Percentiles rank a stretch among this genome's conserved stretches.
These are phyloP conservation scores for Acanthornis magna DNA, from an alignment of 2,797 vertebrate genomes.

Conservation along the genomic window DNA sequence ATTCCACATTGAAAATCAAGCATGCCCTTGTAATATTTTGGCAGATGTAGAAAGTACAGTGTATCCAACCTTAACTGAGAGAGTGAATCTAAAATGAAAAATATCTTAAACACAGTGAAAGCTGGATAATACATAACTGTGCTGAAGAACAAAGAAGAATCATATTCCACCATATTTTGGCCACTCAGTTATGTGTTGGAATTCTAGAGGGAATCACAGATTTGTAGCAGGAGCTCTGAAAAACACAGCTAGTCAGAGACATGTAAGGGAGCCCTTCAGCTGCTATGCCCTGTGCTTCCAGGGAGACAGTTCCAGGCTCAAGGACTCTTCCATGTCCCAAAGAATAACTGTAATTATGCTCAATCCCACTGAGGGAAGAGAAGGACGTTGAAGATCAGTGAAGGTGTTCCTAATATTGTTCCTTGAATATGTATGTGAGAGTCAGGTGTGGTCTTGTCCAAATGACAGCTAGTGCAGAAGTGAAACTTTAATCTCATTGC, in stretches of 20 bases:
- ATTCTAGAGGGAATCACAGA: not conserved
- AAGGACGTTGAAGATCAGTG: not conserved
- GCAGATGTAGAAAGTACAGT: not conserved
- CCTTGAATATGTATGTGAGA: not conserved
- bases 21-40: not conserved
- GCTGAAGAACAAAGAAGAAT: not conserved
- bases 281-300: not conserved
- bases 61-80: not conserved
- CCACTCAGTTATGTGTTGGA: not conserved
- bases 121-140: not conserved
- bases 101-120: not conserved
- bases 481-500: not conserved
- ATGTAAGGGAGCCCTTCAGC: not conserved
- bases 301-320: not conserved
- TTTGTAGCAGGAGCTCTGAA: not conserved
- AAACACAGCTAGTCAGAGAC: not conserved
- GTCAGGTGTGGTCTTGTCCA: not conserved
- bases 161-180: not conserved
- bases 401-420: not conserved
- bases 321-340: not conserved
- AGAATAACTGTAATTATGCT: not conserved
- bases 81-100: not conserved
- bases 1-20: not conserved
- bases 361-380: not conserved
- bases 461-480: not conserved